phyloP scores from a whole-genome alignment of 2,113 vertebrate genomes.

The Pseudopipra pipra region DNA sequence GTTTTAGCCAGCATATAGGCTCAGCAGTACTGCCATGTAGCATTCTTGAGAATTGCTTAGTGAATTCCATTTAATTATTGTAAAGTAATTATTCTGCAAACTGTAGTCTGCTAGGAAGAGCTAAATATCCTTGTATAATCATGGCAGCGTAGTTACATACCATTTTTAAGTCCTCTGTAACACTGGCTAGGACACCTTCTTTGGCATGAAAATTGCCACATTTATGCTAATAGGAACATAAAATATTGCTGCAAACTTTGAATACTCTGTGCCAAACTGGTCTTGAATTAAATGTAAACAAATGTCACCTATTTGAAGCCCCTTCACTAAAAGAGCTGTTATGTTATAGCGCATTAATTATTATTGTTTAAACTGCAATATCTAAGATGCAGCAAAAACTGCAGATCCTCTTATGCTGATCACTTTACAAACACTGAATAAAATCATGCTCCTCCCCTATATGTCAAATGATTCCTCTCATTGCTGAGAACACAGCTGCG shows the following conservation, averaged over 20 bases:
- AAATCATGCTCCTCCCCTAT: background rate
- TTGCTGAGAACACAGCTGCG: no score
- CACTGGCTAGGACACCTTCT: background rate
- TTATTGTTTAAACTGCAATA: background rate
- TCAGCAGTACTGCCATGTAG: background rate
- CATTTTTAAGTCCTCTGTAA: background rate
- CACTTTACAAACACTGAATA: background rate
- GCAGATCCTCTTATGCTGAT: background rate
- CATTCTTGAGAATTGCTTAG: background rate
- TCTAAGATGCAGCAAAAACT: background rate
- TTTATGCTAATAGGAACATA: background rate
- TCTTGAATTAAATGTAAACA: background rate
- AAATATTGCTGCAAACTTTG: background rate
- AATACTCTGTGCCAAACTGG: background rate
- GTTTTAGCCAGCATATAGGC: background rate
- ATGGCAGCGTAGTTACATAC: background rate
- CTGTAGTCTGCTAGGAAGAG: background rate
- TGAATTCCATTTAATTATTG: background rate
- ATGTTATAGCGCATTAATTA: background rate
- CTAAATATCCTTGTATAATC: background rate
- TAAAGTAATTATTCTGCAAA: background rate
- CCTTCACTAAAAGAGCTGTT: background rate
- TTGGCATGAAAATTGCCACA: background rate
- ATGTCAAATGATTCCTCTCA: background rate
- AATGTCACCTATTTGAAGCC: background rate